phyloP scores from a whole-genome alignment of 2,797 vertebrate species.

The Carapus acus region DNA sequence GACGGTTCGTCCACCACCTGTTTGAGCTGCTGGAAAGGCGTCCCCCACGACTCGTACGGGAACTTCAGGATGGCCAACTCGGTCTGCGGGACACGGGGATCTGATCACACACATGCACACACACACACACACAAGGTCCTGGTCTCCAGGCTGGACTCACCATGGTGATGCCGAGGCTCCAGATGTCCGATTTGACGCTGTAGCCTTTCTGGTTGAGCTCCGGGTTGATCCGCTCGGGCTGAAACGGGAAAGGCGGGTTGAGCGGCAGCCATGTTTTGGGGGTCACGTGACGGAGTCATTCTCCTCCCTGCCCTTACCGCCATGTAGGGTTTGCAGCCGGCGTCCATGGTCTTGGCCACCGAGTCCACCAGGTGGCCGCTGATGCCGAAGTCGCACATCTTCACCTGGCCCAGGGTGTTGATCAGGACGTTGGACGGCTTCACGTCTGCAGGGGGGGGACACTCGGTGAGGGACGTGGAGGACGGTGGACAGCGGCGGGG shows the following conservation, averaged over 20 bases:
- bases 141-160: conserved; percentile 59
- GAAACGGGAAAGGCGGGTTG: conserved; percentile 24
- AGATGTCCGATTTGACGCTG: conserved; percentile 99
- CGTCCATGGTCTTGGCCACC: conserved; percentile 97
- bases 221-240: conserved; percentile 99
- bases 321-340: conserved; percentile 99
- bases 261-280: too few species aligned
- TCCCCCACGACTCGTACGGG: conserved; percentile 97
- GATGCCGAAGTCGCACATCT: conserved; percentile 99
- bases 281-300: too few species aligned
- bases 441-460: conserved; percentile 79
- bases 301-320: conserved; percentile 75
- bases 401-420: conserved; percentile 94
- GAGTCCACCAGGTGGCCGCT: conserved; percentile 98
- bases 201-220: conserved; percentile 99
- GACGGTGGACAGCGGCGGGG: not conserved
- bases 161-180: conserved; percentile 99
- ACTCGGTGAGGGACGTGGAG: not conserved
- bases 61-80: conserved; percentile 96
- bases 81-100: conserved; percentile 67
- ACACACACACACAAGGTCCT: not conserved
- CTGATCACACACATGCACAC: not conserved
- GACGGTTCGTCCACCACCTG: conserved; percentile 98
- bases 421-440: conserved; percentile 99
- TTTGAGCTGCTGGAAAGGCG: conserved; percentile 98